These are phyloP conservation scores for Gerris lacustris DNA, from an alignment of 2,888 invertebrate genomes.

Conservation along the genomic window DNA sequence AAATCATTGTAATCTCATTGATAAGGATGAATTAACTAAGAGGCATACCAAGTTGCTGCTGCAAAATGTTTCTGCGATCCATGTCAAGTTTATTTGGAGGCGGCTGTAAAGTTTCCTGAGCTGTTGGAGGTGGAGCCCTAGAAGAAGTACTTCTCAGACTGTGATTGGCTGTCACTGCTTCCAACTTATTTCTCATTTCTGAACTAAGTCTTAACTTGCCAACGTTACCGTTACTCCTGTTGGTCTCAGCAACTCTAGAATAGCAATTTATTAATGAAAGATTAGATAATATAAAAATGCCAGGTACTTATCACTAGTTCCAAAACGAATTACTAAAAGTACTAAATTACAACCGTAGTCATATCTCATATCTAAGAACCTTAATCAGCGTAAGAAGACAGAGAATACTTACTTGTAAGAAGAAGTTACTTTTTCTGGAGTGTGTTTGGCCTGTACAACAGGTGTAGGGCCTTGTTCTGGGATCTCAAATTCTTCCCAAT, in stretches of 20 bases:
- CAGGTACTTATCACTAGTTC: too few species aligned
- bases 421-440: constrained; percentile 1
- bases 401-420: constrained; percentile 5
- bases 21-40: too few species aligned
- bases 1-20: too few species aligned
- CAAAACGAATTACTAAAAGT: too few species aligned
- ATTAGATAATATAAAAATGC: too few species aligned
- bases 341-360: too few species aligned
- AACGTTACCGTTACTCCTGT: constrained; percentile 63
- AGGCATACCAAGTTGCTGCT: constrained; percentile 58
- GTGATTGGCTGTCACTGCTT: constrained; percentile 78
- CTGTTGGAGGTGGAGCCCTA: constrained; percentile 20
- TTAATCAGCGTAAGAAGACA: too few species aligned
- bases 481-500: constrained; percentile 79
- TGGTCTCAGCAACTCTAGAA: not conserved
- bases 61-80: constrained; percentile 68
- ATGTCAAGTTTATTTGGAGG: constrained; percentile 70
- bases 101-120: constrained; percentile 19
- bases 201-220: constrained; percentile 81
- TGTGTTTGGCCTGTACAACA: constrained; percentile 10
- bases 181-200: constrained; percentile 80
- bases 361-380: too few species aligned
- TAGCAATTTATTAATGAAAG: too few species aligned
- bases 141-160: constrained; percentile 62
- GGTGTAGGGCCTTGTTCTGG: constrained; percentile 24